phyloP scores from a whole-genome alignment of 2,113 vertebrate genomes.

The Uria aalge region DNA sequence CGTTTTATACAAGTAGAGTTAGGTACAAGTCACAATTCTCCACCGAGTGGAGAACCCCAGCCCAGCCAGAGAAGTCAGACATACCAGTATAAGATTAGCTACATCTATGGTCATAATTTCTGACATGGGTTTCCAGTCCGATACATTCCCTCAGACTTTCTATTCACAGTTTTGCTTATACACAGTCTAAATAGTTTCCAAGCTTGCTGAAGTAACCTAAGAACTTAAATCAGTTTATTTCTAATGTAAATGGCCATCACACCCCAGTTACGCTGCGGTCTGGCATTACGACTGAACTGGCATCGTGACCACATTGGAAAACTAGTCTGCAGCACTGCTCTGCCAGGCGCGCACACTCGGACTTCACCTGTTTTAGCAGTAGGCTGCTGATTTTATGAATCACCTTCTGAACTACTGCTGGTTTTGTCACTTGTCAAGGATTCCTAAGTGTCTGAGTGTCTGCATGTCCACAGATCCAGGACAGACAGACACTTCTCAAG shows the following conservation, averaged over 20 bases:
- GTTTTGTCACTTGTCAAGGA: background rate
- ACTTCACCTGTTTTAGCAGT: background rate
- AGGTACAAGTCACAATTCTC: background rate
- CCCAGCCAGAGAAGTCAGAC: background rate
- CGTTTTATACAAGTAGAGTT: background rate
- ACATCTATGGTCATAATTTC: background rate
- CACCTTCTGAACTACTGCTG: background rate
- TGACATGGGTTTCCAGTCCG: background rate
- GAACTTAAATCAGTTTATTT: background rate
- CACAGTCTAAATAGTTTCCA: background rate
- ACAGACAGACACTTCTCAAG: background rate
- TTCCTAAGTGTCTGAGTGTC: background rate
- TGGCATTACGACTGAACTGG: background rate
- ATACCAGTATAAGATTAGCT: background rate
- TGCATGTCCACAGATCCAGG: background rate
- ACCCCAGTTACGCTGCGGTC: background rate
- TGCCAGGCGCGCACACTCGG: background rate
- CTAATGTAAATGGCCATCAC: background rate
- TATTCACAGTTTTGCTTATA: background rate
- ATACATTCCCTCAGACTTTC: background rate
- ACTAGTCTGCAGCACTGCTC: background rate
- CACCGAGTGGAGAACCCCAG: background rate
- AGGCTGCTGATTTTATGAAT: background rate
- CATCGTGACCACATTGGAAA: background rate
- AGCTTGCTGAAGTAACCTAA: background rate